Percentiles rank a stretch among this genome's conserved stretches.
These are phyloP conservation scores for Rousettus leschenaultii DNA, from an alignment of 2,113 vertebrate genomes.

Conservation along the genomic window DNA sequence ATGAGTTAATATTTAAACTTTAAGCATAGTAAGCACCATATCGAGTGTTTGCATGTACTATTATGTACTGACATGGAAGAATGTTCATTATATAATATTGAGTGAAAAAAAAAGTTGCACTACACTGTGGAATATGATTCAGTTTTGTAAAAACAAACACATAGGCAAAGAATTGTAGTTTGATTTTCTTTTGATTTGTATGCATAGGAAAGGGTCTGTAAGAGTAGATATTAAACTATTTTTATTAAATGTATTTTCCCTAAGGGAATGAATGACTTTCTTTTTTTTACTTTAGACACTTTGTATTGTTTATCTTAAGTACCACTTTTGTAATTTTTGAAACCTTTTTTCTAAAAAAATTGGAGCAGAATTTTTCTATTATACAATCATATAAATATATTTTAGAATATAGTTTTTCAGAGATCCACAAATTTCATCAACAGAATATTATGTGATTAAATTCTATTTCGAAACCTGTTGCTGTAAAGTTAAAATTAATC, in stretches of 20 bases:
- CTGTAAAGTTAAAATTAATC: slow-evolving; percentile 13
- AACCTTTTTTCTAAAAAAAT: neutral
- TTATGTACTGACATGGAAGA: neutral
- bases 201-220: neutral
- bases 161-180: neutral
- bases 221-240: neutral
- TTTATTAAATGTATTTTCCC: neutral
- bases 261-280: neutral
- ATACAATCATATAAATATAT: neutral
- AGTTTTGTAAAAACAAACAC: neutral
- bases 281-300: neutral
- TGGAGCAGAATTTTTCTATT: neutral
- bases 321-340: slow-evolving; percentile 10
- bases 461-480: slow-evolving; percentile 34
- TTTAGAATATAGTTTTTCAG: slow-evolving; percentile 35
- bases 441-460: neutral
- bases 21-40: neutral
- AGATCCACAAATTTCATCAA: slow-evolving; percentile 14
- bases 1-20: slow-evolving; percentile 19
- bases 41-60: slow-evolving; percentile 1
- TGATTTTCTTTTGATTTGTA: slow-evolving; percentile 15
- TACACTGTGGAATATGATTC: slow-evolving; percentile 20
- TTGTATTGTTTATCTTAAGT: neutral
- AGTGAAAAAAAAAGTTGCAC: neutral
- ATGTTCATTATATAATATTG: neutral